A percentile compares a stretch with the other conserved stretches of the same genome.
These are phyloP conservation scores for Burhinus oedicnemus DNA, from an alignment of 2,113 vertebrate genomes.

Conservation along the genomic window DNA sequence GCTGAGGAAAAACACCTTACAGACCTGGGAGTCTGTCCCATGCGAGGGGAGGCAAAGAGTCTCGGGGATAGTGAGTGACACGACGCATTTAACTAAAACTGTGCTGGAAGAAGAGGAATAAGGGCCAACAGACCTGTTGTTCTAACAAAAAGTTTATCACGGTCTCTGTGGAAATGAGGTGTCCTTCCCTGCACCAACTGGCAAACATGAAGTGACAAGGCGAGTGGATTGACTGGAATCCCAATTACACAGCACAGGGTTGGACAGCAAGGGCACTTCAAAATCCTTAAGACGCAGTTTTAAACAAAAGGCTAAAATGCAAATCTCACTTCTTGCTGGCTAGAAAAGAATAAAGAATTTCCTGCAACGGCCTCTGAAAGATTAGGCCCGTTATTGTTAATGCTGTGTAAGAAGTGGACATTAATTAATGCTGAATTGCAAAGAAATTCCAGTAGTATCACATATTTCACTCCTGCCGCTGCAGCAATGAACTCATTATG, in stretches of 20 bases:
- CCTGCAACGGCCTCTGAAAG: not conserved
- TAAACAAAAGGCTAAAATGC: conserved; percentile 10
- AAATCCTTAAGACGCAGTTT: not conserved
- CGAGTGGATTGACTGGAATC: not conserved
- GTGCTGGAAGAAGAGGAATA: not conserved
- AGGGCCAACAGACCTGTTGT: not conserved
- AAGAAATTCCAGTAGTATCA: conserved; percentile 36
- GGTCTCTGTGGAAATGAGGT: conserved; percentile 12
- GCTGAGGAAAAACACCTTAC: not conserved
- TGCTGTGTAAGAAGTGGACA: not conserved
- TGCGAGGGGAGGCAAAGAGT: not conserved
- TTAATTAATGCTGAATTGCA: conserved; percentile 62
- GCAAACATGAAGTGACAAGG: conserved; percentile 14
- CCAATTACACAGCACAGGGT: not conserved
- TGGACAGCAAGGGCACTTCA: not conserved
- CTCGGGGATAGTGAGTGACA: not conserved
- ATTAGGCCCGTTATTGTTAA: not conserved
- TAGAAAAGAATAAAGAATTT: conserved; percentile 7
- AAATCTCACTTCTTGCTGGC: not conserved
- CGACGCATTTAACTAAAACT: not conserved
- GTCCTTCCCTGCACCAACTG: not conserved
- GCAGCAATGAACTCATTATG: conserved; percentile 45
- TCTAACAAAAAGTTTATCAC: not conserved
- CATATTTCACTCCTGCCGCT: conserved; percentile 37
- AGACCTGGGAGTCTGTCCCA: not conserved